phyloP scores from a whole-genome alignment of 1,140 invertebrate genomes.

The Tetramorium alpestre region DNA sequence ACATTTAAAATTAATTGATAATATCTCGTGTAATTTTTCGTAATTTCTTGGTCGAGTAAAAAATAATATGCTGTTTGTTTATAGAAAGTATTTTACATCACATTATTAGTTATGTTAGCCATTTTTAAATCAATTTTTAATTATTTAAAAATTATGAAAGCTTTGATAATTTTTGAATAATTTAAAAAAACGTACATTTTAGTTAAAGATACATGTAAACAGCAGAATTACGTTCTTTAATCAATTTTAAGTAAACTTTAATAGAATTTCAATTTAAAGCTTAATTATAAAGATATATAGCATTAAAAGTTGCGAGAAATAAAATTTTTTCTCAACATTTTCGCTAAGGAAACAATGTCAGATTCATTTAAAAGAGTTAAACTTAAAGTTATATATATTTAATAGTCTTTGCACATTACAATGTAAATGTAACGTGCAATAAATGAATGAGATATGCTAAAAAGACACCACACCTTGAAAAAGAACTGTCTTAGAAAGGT shows the following conservation, averaged over 20 bases:
- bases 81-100: too few species aligned
- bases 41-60: too few species aligned
- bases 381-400: not conserved
- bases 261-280: too few species aligned
- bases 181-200: too few species aligned
- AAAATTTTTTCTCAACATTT: not conserved
- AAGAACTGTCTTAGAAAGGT: not conserved
- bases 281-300: too few species aligned
- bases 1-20: too few species aligned
- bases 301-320: not conserved
- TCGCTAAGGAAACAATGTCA: not conserved
- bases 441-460: slow-evolving; percentile 1
- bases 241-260: not conserved
- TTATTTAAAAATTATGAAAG: too few species aligned
- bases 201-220: not conserved
- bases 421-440: not conserved
- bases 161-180: too few species aligned
- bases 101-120: too few species aligned
- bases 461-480: not conserved
- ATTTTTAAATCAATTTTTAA: too few species aligned
- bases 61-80: too few species aligned
- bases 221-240: not conserved
- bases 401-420: not conserved
- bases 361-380: not conserved
- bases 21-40: too few species aligned